Evolutionary conservation across 2,797 vertebrate genomes (phyloP).

Genomic region (Siniperca undulata): DNA sequence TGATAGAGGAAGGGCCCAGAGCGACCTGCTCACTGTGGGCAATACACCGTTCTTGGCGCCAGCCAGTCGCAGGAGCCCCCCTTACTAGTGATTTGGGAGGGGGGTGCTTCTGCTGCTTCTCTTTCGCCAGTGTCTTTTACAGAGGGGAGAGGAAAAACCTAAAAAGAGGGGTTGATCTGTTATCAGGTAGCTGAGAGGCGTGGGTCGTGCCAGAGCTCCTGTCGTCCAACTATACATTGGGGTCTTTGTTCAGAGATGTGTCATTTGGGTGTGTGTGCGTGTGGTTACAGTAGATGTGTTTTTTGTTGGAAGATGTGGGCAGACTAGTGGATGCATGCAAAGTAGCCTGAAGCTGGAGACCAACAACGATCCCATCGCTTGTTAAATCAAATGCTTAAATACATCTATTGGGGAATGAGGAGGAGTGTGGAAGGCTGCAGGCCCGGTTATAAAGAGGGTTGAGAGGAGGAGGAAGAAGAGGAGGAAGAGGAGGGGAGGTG

Average conservation of each 20-base stretch:
- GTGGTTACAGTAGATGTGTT: conserved; percentile 55
- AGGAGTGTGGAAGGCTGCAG: conserved; percentile 50
- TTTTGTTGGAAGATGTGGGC: conserved; percentile 69
- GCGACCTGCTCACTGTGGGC: conserved; percentile 95
- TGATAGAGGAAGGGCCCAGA: conserved; percentile 95
- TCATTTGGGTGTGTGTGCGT: conserved; percentile 80
- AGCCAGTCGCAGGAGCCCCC: conserved; percentile 94
- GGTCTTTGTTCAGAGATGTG: conserved; percentile 90
- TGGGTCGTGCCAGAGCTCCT: conserved; percentile 85
- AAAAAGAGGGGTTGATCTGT: conserved; percentile 83
- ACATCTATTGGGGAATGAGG: conserved; percentile 86
- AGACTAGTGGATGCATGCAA: conserved; percentile 46
- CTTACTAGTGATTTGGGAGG: conserved; percentile 78
- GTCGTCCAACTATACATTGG: conserved; percentile 84
- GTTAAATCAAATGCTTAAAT: conserved; percentile 91
- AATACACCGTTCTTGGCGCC: conserved; percentile 94
- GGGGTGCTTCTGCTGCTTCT: conserved; percentile 72
- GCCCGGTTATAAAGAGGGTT: conserved; percentile 58
- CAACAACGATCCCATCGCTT: conserved; percentile 82
- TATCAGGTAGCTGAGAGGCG: conserved; percentile 87
- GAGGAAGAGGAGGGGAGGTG: conserved; percentile 61
- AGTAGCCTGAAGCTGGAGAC: conserved; percentile 71
- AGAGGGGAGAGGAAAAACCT: conserved; percentile 76
- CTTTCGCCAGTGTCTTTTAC: conserved; percentile 86
- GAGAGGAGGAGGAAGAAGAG: conserved; percentile 37